Percentiles rank a stretch among this genome's conserved stretches.
Conservation (phyloP, 2,113 vertebrate species). For the Acrocephalus kingi region DNA sequence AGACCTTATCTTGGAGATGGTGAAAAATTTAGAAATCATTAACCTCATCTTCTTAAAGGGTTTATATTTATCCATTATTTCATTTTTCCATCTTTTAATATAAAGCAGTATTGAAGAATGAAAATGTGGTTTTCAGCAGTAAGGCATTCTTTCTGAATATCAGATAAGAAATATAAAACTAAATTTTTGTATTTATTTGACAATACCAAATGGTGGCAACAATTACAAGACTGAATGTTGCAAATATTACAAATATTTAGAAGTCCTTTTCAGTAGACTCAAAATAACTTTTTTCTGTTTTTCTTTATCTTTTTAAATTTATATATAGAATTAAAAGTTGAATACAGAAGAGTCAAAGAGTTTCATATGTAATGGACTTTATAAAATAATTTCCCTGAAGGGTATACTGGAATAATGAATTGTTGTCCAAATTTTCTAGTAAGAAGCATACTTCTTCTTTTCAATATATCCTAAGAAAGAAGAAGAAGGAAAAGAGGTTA, state of each 20-base stretch:
- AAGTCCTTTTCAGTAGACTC: neutral
- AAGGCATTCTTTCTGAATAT: neutral
- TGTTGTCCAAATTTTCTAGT: neutral
- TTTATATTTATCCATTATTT: neutral
- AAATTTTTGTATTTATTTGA: neutral
- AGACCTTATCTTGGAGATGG: neutral
- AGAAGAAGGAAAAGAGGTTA: neutral
- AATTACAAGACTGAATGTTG: neutral
- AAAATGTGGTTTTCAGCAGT: neutral
- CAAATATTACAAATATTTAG: neutral
- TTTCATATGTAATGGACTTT: neutral
- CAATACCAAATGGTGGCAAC: neutral
- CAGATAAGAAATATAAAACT: neutral
- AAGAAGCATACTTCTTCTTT: neutral
- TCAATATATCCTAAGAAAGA: neutral
- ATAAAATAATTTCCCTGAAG: neutral
- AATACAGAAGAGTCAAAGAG: neutral
- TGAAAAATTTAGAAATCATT: neutral
- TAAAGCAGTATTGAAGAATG: neutral
- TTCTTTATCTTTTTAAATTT: neutral
- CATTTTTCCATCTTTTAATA: neutral
- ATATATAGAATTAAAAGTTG: neutral
- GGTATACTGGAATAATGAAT: neutral
- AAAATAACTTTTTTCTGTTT: neutral
- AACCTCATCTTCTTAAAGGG: neutral